These are phyloP conservation scores for Hoplodrina ambigua DNA, from an alignment of 2,888 invertebrate genomes.

Conservation along the genomic window DNA sequence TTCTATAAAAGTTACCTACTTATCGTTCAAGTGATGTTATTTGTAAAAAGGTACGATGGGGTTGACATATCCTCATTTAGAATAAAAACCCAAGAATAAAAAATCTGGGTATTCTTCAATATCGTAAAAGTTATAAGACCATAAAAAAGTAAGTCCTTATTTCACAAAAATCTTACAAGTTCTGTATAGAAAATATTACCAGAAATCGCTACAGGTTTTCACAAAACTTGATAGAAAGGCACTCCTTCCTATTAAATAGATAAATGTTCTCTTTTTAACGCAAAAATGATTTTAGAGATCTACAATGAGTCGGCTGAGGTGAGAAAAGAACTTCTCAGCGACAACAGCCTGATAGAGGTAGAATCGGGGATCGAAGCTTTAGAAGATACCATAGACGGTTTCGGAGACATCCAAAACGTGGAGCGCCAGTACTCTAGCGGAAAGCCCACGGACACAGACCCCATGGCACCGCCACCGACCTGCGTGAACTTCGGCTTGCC, in stretches of 20 bases:
- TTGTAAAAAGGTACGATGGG: too few species aligned
- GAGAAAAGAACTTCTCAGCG: slow-evolving; percentile 73
- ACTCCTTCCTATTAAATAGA: not conserved
- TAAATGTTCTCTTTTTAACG: slow-evolving; percentile 11
- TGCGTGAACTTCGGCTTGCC: slow-evolving; percentile 75
- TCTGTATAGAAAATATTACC: not conserved
- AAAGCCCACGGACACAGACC: slow-evolving; percentile 63
- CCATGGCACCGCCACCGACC: slow-evolving; percentile 58
- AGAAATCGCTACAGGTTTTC: not conserved
- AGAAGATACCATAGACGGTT: slow-evolving; percentile 84
- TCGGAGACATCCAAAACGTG: slow-evolving; percentile 73
- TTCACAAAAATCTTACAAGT: not conserved
- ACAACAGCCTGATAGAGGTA: slow-evolving; percentile 80
- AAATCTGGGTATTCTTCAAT: not conserved
- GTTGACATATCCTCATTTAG: too few species aligned
- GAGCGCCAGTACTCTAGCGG: slow-evolving; percentile 61
- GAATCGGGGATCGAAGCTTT: slow-evolving; percentile 89
- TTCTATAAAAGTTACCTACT: too few species aligned
- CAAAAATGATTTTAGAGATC: slow-evolving; percentile 71
- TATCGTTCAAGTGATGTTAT: too few species aligned
- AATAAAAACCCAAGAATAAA: too few species aligned
- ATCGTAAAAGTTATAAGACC: too few species aligned
- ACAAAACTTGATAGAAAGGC: not conserved
- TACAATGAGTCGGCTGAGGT: slow-evolving; percentile 77
- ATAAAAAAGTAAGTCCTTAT: not conserved